A percentile compares a stretch with the other conserved stretches of the same genome.
Conservation (phyloP, 2,797 vertebrate species). For the Synaphobranchus kaupii region DNA sequence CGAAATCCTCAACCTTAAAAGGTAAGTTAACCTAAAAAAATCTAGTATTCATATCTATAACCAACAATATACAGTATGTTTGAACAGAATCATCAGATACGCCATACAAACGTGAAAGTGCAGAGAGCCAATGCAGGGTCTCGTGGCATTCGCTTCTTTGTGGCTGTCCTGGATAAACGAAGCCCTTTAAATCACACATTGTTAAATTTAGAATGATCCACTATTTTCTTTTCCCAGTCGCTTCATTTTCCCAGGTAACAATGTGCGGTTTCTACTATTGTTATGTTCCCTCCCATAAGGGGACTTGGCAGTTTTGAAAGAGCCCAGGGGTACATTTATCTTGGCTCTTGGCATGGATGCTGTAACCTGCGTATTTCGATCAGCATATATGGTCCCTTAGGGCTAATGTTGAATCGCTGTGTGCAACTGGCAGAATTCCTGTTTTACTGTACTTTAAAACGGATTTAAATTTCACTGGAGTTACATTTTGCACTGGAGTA, state of each 20-base stretch:
- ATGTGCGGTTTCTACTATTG: background rate
- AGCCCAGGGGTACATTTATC: background rate
- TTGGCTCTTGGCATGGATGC: background rate
- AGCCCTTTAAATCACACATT: background rate
- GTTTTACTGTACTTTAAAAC: background rate
- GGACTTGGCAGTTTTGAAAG: background rate
- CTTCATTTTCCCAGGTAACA: background rate
- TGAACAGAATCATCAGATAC: too few relatives aligned
- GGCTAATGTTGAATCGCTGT: background rate
- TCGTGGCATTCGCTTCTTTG: background rate
- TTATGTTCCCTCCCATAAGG: background rate
- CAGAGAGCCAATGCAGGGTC: background rate
- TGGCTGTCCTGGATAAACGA: background rate
- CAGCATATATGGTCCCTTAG: background rate
- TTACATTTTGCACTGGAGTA: conserved; percentile 26
- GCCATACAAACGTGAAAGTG: background rate
- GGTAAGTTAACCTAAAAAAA: background rate
- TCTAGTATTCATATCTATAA: too few relatives aligned
- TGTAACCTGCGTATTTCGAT: background rate
- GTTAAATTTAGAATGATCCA: background rate
- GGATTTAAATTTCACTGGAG: background rate
- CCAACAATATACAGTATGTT: too few relatives aligned
- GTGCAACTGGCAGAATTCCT: background rate
- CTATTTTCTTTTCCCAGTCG: background rate
- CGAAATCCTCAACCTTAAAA: too few relatives aligned